Evolutionary conservation across 2,113 vertebrate species (phyloP).

Genomic region (Tauraco erythrolophus): DNA sequence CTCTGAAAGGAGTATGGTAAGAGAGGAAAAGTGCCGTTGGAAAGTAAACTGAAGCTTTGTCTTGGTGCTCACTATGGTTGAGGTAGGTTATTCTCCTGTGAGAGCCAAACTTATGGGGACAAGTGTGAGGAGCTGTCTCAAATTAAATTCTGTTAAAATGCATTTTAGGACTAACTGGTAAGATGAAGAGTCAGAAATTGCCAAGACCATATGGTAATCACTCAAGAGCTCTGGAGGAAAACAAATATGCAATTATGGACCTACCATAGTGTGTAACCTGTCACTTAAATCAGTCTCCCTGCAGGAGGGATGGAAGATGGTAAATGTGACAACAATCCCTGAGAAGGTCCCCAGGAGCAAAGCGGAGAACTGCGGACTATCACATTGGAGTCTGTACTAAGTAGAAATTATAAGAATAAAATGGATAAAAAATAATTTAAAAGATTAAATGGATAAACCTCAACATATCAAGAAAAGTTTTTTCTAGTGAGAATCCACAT

Average conservation of each 20-base stretch:
- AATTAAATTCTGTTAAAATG: constrained; percentile 58
- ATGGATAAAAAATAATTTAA: background rate
- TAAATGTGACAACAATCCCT: constrained; percentile 21
- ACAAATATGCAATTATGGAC: constrained; percentile 63
- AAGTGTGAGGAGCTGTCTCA: constrained; percentile 46
- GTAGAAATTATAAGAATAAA: background rate
- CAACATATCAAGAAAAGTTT: accelerated
- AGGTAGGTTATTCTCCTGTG: background rate
- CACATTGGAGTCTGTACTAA: background rate
- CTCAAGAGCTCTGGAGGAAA: constrained; percentile 63
- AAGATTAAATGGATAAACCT: background rate
- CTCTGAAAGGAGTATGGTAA: background rate
- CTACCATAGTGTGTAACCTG: constrained; percentile 40
- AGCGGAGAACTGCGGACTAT: background rate
- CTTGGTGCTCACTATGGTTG: background rate
- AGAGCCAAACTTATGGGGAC: constrained; percentile 43
- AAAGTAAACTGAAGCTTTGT: background rate
- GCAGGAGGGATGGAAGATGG: constrained; percentile 46
- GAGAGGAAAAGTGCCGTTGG: background rate
- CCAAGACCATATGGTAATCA: constrained; percentile 64
- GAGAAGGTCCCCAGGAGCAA: constrained; percentile 17
- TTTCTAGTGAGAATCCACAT: background rate
- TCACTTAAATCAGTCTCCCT: constrained; percentile 62
- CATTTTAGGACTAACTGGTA: constrained; percentile 64
- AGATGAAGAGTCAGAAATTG: constrained; percentile 65